Conservation (phyloP, 1,140 invertebrate species). For the Choristoneura fumiferana region DNA sequence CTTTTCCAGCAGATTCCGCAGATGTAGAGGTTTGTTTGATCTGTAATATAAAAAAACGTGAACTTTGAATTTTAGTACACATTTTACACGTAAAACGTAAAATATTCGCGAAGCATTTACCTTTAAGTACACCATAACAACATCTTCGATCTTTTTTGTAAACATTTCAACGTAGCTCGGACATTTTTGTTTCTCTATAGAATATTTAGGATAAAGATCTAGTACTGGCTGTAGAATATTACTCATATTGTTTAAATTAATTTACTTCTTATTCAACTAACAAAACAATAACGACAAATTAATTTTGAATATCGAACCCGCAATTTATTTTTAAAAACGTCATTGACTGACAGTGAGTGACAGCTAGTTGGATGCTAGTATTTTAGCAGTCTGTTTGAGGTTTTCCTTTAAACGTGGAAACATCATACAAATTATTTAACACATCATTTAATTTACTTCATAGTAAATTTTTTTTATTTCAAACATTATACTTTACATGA, state of each 20-base stretch:
- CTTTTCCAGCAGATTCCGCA: conserved; percentile 9
- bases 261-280: background rate
- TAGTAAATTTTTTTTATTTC: too few relatives aligned
- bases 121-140: conserved; percentile 59
- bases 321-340: too few relatives aligned
- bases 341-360: too few relatives aligned
- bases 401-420: too few relatives aligned
- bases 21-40: conserved; percentile 23
- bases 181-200: conserved; percentile 53
- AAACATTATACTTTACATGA: too few relatives aligned
- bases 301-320: background rate
- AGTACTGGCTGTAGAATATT: conserved; percentile 40
- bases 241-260: conserved; percentile 41
- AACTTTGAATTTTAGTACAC: too few relatives aligned
- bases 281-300: background rate
- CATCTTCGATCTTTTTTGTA: conserved; percentile 49
- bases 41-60: conserved; percentile 26
- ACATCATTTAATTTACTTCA: too few relatives aligned
- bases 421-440: too few relatives aligned
- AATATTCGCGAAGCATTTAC: conserved; percentile 32
- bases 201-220: conserved; percentile 50
- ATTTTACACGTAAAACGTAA: too few relatives aligned
- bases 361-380: too few relatives aligned
- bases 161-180: conserved; percentile 69
- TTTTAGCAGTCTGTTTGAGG: too few relatives aligned